Evolutionary conservation across 2,797 vertebrate genomes (phyloP).

Genomic region (Xenentodon cancila): DNA sequence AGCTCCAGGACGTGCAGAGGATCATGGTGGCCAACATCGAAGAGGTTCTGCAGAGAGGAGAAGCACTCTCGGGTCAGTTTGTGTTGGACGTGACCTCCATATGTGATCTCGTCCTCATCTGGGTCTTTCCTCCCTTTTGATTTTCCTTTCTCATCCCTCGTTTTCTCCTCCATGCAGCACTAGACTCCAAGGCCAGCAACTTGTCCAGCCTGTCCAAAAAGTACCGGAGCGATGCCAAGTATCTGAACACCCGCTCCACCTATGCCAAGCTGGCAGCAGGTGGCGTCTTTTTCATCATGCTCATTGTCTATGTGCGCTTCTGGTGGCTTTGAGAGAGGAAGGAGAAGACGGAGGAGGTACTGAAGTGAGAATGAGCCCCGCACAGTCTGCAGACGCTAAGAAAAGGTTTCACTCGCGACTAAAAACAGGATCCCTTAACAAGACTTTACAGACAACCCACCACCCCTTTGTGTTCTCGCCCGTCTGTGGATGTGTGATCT

Average conservation of each 20-base stretch:
- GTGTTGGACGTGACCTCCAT: not conserved
- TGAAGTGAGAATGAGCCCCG: conserved; percentile 43
- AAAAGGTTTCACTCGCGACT: conserved; percentile 49
- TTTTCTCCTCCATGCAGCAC: conserved; percentile 77
- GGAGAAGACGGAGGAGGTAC: conserved; percentile 16
- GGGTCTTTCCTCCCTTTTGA: not conserved
- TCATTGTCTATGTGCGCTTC: conserved; percentile 97
- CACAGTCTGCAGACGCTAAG: conserved; percentile 37
- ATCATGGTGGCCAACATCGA: conserved; percentile 99
- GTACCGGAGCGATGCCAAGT: conserved; percentile 97
- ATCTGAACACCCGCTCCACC: conserved; percentile 98
- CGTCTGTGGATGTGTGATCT: conserved; percentile 60
- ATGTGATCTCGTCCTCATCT: not conserved
- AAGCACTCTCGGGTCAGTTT: conserved; percentile 92
- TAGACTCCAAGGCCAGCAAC: conserved; percentile 98
- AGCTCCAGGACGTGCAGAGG: conserved; percentile 97
- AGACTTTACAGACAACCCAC: conserved; percentile 67
- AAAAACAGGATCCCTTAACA: conserved; percentile 62
- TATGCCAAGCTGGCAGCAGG: conserved; percentile 97
- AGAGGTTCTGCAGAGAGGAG: conserved; percentile 95
- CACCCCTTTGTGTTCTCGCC: conserved; percentile 56
- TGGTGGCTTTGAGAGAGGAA: conserved; percentile 94
- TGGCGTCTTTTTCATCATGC: conserved; percentile 97
- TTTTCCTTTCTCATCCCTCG: not conserved
- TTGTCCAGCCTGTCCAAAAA: conserved; percentile 97